Evolutionary conservation across 2,113 vertebrate species (phyloP).

Genomic region (Eonycteris spelaea): DNA sequence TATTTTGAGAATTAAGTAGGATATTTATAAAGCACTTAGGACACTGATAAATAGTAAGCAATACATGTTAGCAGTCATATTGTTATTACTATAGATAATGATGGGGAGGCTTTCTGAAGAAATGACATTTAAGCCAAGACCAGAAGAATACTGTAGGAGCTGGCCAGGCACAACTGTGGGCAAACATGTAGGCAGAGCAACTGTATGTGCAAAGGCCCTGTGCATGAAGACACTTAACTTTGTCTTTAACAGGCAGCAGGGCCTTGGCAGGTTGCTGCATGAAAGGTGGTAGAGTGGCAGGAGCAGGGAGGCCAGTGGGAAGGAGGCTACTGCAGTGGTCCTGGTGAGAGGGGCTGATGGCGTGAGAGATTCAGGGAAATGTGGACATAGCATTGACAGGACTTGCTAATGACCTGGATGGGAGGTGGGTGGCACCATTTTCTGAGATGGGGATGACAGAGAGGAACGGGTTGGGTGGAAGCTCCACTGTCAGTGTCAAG

Average conservation of each 20-base stretch:
- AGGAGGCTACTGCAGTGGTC: neutral
- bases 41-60: neutral
- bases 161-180: neutral
- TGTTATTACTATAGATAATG: neutral
- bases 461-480: neutral
- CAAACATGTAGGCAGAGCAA: neutral
- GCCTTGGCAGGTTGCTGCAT: neutral
- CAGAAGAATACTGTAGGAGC: neutral
- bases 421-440: neutral
- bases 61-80: neutral
- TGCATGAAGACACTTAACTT: neutral
- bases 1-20: neutral
- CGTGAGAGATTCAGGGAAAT: neutral
- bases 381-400: neutral
- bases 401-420: neutral
- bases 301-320: neutral
- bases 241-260: too few species aligned
- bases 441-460: neutral
- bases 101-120: neutral
- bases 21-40: neutral
- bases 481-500: neutral
- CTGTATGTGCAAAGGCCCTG: neutral
- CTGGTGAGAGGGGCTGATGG: neutral
- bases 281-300: neutral
- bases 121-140: neutral